Percentiles rank a stretch among this genome's conserved stretches.
These are phyloP conservation scores for Philereme transversata DNA, from an alignment of 2,888 invertebrate species.

Conservation along the genomic window DNA sequence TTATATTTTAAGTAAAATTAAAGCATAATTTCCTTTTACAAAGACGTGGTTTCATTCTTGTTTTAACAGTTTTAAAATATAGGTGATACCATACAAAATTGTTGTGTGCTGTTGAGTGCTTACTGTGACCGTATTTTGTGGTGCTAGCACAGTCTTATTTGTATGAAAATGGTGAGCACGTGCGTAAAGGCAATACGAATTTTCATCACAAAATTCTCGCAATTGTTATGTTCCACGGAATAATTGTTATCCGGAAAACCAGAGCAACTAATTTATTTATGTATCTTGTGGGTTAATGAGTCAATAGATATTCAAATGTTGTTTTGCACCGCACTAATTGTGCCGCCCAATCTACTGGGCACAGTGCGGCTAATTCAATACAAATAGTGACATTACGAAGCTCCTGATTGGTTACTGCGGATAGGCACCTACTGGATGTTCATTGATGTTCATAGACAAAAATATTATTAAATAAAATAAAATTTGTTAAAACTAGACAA, in stretches of 20 bases:
- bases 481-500: too few species aligned
- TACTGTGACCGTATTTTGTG: too few species aligned
- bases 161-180: too few species aligned
- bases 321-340: slow-evolving; percentile 62
- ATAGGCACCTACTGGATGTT: not conserved
- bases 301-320: slow-evolving; percentile 64
- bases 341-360: slow-evolving; percentile 57
- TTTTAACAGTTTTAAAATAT: too few species aligned
- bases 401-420: slow-evolving; percentile 3
- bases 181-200: too few species aligned
- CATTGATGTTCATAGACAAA: too few species aligned
- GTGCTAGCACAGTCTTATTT: too few species aligned
- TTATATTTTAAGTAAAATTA: not conserved
- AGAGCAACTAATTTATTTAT: slow-evolving; percentile 23
- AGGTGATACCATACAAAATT: too few species aligned
- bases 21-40: too few species aligned
- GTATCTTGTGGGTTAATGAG: slow-evolving; percentile 28
- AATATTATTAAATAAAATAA: too few species aligned
- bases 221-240: slow-evolving; percentile 15
- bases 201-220: slow-evolving; percentile 1
- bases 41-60: too few species aligned
- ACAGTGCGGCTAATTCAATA: slow-evolving; percentile 60
- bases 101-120: too few species aligned
- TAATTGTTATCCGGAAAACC: slow-evolving; percentile 6
- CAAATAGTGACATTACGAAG: slow-evolving; percentile 52